These are phyloP conservation scores for Drosophila quadrilineata DNA, from an alignment of 1,140 invertebrate genomes.

Conservation along the genomic window DNA sequence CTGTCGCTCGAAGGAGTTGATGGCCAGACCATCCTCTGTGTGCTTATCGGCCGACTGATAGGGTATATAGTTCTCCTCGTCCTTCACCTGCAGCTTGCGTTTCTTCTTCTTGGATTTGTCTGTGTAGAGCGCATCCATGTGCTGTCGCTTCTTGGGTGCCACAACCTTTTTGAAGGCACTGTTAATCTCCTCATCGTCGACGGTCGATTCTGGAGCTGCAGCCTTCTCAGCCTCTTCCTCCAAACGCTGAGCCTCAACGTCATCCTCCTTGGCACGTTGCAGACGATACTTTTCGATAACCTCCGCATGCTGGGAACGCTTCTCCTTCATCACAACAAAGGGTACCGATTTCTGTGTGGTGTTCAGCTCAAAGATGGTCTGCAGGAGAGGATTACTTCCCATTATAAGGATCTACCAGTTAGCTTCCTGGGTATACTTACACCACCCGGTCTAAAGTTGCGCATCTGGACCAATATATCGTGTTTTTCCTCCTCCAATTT, in stretches of 20 bases:
- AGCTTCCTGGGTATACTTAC: conserved; percentile 86
- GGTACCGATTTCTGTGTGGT: conserved; percentile 89
- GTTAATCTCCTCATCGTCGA: conserved; percentile 64
- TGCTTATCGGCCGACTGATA: conserved; percentile 93
- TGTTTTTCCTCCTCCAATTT: conserved; percentile 76
- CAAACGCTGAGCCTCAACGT: conserved; percentile 69
- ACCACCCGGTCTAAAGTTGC: conserved; percentile 90
- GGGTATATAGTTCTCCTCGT: conserved; percentile 92
- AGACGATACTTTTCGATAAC: conserved; percentile 82
- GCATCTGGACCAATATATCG: conserved; percentile 89
- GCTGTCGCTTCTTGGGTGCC: conserved; percentile 84
- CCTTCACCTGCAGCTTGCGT: conserved; percentile 83
- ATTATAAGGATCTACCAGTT: too few species aligned
- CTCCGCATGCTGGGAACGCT: conserved; percentile 85
- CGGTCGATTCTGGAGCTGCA: conserved; percentile 27
- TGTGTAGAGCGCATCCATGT: conserved; percentile 83
- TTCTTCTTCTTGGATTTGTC: conserved; percentile 83
- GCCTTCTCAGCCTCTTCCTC: conserved; percentile 37
- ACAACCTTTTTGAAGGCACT: conserved; percentile 83
- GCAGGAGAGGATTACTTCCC: too few species aligned
- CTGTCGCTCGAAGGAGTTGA: conserved; percentile 88
- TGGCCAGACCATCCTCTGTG: conserved; percentile 93
- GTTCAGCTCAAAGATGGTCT: conserved; percentile 98
- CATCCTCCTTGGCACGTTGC: conserved; percentile 71
- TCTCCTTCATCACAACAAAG: conserved; percentile 88